These are phyloP conservation scores for Lynx canadensis DNA, from an alignment of 2,113 vertebrate species.

Conservation along the genomic window DNA sequence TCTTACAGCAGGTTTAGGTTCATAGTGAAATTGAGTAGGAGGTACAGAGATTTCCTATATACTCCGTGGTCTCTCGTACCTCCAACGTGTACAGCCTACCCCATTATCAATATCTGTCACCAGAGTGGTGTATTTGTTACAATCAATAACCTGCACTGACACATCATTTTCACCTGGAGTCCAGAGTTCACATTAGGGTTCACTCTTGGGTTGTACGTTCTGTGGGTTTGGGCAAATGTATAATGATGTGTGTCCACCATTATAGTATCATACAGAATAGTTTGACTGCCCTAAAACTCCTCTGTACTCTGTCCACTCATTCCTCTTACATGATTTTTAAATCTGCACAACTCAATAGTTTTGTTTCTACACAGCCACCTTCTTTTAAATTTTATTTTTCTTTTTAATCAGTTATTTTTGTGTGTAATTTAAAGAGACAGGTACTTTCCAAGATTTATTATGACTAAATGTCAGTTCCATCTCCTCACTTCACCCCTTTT, in stretches of 20 bases:
- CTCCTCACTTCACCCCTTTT: background rate
- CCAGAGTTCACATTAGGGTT: background rate
- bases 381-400: background rate
- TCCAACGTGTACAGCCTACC: background rate
- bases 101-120: background rate
- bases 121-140: background rate
- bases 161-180: background rate
- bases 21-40: background rate
- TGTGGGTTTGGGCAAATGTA: background rate
- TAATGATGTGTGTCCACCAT: background rate
- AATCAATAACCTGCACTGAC: background rate
- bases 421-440: conserved; percentile 10
- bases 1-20: background rate
- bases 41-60: background rate
- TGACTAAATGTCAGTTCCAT: background rate
- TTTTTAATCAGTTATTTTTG: background rate
- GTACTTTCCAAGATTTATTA: background rate
- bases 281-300: background rate
- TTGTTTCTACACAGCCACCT: background rate
- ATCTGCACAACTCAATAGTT: background rate
- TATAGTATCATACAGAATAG: background rate
- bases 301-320: background rate
- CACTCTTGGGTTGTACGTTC: background rate
- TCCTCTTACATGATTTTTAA: conserved; percentile 16
- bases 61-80: background rate